A percentile compares a stretch with the other conserved stretches of the same genome.
Conservation (phyloP, 2,113 vertebrate species). For the Lipophrys pholis region DNA sequence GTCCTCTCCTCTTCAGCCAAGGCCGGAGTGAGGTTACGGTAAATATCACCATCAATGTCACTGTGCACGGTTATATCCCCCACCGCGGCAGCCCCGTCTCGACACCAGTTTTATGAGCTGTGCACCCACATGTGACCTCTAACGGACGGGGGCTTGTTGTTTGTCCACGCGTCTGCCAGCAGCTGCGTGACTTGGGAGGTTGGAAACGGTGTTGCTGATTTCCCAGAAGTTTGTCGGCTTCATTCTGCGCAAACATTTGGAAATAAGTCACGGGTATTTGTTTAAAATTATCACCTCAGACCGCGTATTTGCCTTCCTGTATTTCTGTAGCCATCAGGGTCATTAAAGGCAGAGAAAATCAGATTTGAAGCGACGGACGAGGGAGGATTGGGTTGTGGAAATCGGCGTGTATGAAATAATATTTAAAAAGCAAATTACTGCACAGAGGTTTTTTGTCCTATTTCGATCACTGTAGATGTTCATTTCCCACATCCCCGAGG, state of each 20-base stretch:
- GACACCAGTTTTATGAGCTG: conserved; percentile 60
- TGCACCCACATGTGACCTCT: conserved; percentile 57
- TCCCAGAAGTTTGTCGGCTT: conserved; percentile 56
- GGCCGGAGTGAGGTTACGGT: conserved; percentile 34
- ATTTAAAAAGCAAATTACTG: conserved; percentile 55
- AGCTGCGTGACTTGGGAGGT: conserved; percentile 16
- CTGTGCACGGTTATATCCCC: conserved; percentile 17
- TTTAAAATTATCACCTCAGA: conserved; percentile 57
- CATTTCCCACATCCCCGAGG: conserved; percentile 37
- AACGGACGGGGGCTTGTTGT: conserved; percentile 34
- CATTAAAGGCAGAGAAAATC: conserved; percentile 47
- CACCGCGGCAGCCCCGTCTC: conserved; percentile 5
- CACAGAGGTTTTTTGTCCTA: conserved; percentile 47
- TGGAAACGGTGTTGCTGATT: conserved; percentile 31
- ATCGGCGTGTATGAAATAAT: conserved; percentile 26
- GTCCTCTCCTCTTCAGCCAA: conserved; percentile 26
- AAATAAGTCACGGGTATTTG: conserved; percentile 61
- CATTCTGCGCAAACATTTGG: conserved; percentile 62
- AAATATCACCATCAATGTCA: conserved; percentile 66
- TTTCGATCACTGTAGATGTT: conserved; percentile 51
- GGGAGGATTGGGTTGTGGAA: conserved; percentile 25
- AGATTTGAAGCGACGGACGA: conserved; percentile 4
- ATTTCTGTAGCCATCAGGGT: conserved; percentile 51
- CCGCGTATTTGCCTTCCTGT: conserved; percentile 56
- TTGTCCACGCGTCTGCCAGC: conserved; percentile 17